Evolutionary conservation across 2,888 invertebrate genomes (phyloP).

Genomic region (Acleris laterana): DNA sequence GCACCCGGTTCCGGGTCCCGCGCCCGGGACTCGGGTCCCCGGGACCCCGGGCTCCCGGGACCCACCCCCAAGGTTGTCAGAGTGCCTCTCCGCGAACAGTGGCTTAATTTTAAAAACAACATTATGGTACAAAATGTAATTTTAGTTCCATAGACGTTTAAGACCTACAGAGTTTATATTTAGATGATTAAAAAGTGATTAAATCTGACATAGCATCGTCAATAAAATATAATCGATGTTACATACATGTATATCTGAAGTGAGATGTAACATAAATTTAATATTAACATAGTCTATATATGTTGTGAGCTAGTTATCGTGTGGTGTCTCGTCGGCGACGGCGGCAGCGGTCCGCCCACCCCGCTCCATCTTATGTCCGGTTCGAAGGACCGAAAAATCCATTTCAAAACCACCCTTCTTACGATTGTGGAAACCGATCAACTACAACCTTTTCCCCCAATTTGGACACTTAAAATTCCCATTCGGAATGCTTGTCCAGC

Average conservation of each 20-base stretch:
- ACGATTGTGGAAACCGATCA: neutral
- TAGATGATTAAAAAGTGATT: conserved; percentile 48
- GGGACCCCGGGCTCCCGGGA: too few species aligned
- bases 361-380: neutral
- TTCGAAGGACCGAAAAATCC: neutral
- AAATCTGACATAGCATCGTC: conserved; percentile 40
- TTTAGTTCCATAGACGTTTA: conserved; percentile 80
- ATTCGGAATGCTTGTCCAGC: neutral
- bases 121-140: conserved; percentile 81
- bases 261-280: conserved; percentile 54
- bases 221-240: conserved; percentile 53
- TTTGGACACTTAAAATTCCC: neutral
- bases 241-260: conserved; percentile 52
- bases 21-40: too few species aligned
- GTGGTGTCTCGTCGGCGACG: conserved; percentile 59
- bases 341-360: conserved; percentile 20
- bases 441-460: neutral
- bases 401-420: neutral
- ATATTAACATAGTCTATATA: conserved; percentile 59
- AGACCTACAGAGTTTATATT: conserved; percentile 80
- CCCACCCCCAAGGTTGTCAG: conserved; percentile 5
- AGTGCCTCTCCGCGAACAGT: conserved; percentile 50
- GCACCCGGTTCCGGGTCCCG: neutral
- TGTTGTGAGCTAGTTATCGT: conserved; percentile 63
- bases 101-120: conserved; percentile 75